phyloP scores from a whole-genome alignment of 2,888 invertebrate genomes.

The Eubasilissa splendida region DNA sequence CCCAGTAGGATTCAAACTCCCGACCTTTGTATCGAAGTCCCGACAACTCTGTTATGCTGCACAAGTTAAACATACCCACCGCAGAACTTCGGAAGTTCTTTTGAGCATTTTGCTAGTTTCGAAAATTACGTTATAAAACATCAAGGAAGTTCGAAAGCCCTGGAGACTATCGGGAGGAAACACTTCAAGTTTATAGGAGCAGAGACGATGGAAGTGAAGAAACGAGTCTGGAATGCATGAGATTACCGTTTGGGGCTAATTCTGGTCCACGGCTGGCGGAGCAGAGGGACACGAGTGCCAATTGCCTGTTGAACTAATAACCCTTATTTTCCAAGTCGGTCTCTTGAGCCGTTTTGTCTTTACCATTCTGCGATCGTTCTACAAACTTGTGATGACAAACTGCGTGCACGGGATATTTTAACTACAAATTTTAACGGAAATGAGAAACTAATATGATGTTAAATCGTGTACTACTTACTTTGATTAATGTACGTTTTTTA shows the following conservation, averaged over 20 bases:
- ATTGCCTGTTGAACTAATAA: slow-evolving; percentile 15
- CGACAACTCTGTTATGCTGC: too few species aligned
- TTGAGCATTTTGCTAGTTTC: too few species aligned
- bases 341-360: neutral
- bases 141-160: slow-evolving; percentile 1
- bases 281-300: neutral
- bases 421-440: too few species aligned
- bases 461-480: too few species aligned
- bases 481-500: too few species aligned
- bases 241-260: neutral
- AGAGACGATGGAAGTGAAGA: slow-evolving; percentile 6
- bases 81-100: too few species aligned
- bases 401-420: neutral
- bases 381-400: neutral
- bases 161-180: slow-evolving; percentile 1
- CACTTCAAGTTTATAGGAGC: slow-evolving; percentile 18
- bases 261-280: neutral
- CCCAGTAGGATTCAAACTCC: too few species aligned
- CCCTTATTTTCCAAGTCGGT: neutral
- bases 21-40: too few species aligned
- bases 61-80: too few species aligned
- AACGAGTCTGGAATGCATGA: slow-evolving; percentile 1
- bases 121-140: too few species aligned
- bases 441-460: too few species aligned
- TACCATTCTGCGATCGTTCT: neutral